Conservation (phyloP, 2,888 invertebrate genomes). For the Cosmopolites sordidus region DNA sequence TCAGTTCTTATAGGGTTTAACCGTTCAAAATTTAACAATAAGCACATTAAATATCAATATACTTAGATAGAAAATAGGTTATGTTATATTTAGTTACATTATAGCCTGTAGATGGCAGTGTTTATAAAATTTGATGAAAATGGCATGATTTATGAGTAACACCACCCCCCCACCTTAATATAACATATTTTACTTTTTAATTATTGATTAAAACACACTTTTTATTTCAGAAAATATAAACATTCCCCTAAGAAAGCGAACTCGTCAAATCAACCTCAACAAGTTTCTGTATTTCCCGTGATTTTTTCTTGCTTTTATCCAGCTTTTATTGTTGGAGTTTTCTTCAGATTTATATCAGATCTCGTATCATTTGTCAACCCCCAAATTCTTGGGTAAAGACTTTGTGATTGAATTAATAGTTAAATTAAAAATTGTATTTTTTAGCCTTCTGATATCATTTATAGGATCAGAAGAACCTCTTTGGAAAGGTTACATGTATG, state of each 20-base stretch:
- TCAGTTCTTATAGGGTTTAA: no score
- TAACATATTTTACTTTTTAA: no score
- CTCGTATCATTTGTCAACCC: conserved; percentile 55
- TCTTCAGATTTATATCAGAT: conserved; percentile 51
- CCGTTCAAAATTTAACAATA: no score
- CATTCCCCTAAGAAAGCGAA: not conserved
- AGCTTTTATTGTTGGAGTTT: conserved; percentile 49
- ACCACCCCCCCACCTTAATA: no score
- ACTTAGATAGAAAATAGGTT: no score
- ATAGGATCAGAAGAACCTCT: conserved; percentile 37
- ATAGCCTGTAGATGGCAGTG: no score
- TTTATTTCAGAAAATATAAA: not conserved
- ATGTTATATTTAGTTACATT: no score
- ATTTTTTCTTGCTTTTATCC: conserved; percentile 50
- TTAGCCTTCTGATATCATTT: conserved; percentile 41
- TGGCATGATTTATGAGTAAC: no score
- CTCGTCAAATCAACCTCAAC: no score
- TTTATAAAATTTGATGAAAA: no score
- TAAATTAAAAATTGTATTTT: conserved; percentile 5
- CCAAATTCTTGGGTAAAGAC: conserved; percentile 51
- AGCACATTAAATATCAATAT: no score
- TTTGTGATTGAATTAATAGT: not conserved
- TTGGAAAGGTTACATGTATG: conserved; percentile 60
- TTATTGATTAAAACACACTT: no score
- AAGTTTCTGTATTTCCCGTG: conserved; percentile 49